Percentiles rank a stretch among this genome's conserved stretches.
phyloP scores from a whole-genome alignment of 2,113 vertebrate genomes.

The Microcebus murinus region DNA sequence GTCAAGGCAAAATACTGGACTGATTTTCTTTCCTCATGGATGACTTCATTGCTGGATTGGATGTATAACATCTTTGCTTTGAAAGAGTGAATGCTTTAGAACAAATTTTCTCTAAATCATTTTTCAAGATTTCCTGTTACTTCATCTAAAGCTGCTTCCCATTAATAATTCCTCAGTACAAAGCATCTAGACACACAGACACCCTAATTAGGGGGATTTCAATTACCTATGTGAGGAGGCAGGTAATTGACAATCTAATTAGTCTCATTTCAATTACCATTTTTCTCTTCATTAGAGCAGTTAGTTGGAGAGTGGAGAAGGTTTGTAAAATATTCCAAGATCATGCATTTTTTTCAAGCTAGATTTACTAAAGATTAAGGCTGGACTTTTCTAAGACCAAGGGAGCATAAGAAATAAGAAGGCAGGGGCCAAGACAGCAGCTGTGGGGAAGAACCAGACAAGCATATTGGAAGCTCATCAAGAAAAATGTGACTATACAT shows the following conservation, averaged over 20 bases:
- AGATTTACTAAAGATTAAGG: slow-evolving; percentile 61
- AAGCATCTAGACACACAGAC: slow-evolving; percentile 79
- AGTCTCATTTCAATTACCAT: slow-evolving; percentile 81
- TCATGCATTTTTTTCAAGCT: slow-evolving; percentile 58
- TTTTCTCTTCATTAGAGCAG: slow-evolving; percentile 83
- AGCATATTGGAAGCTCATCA: slow-evolving; percentile 38
- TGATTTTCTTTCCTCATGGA: slow-evolving; percentile 41
- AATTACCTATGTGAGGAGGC: slow-evolving; percentile 80
- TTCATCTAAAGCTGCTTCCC: slow-evolving; percentile 77
- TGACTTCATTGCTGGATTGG: slow-evolving; percentile 63
- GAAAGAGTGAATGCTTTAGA: slow-evolving; percentile 58
- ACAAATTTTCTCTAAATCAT: slow-evolving; percentile 74
- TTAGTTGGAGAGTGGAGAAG: slow-evolving; percentile 71
- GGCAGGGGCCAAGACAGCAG: neutral
- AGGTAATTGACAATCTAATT: slow-evolving; percentile 83
- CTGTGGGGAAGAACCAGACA: neutral
- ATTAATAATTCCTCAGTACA: slow-evolving; percentile 77
- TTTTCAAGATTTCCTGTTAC: slow-evolving; percentile 79
- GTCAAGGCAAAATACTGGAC: slow-evolving; percentile 31
- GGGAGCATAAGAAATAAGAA: neutral
- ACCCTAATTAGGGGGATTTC: slow-evolving; percentile 80
- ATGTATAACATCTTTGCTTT: slow-evolving; percentile 61
- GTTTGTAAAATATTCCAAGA: slow-evolving; percentile 70
- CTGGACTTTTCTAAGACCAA: slow-evolving; percentile 17
- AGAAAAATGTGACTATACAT: slow-evolving; percentile 12